Evolutionary conservation across 2,797 vertebrate species (phyloP).

Genomic region (Hyperoplus lanceolatus): DNA sequence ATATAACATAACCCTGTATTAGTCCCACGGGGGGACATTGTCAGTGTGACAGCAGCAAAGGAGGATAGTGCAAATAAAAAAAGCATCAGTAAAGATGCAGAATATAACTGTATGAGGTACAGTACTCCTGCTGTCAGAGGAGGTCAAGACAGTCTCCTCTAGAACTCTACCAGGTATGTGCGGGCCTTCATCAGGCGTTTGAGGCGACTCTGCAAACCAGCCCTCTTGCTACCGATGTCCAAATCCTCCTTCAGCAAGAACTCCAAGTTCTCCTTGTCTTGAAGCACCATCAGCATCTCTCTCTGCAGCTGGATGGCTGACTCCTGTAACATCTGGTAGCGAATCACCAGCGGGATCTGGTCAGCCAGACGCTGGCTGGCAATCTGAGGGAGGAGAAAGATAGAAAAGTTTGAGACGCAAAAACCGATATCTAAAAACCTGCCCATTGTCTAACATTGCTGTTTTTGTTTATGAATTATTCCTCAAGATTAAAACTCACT

Average conservation of each 20-base stretch:
- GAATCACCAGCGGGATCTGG: conserved; percentile 90
- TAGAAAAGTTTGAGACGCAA: not conserved
- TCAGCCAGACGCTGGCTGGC: conserved; percentile 84
- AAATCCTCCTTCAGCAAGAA: conserved; percentile 85
- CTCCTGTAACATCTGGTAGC: conserved; percentile 85
- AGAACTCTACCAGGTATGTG: conserved; percentile 79
- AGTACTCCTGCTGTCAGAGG: not conserved
- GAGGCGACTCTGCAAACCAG: conserved; percentile 71
- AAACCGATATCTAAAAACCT: not conserved
- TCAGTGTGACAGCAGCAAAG: too few species aligned
- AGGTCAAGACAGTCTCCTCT: conserved; percentile 20
- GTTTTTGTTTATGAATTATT: not conserved
- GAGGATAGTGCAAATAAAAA: too few species aligned
- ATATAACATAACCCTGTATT: too few species aligned
- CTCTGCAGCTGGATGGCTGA: conserved; percentile 79
- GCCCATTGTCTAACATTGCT: not conserved
- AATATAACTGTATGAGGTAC: not conserved
- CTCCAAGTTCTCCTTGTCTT: conserved; percentile 81
- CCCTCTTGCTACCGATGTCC: conserved; percentile 80
- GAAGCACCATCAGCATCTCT: conserved; percentile 87
- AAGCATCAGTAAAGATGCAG: not conserved
- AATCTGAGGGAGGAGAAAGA: conserved; percentile 79
- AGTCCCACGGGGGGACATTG: too few species aligned
- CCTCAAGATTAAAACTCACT: conserved; percentile 72
- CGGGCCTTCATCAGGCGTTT: conserved; percentile 83